Evolutionary conservation across 2,797 vertebrate genomes (phyloP), one percentile per base, ranked within the genome.

Genomic region (Lates japonicus): DNA sequence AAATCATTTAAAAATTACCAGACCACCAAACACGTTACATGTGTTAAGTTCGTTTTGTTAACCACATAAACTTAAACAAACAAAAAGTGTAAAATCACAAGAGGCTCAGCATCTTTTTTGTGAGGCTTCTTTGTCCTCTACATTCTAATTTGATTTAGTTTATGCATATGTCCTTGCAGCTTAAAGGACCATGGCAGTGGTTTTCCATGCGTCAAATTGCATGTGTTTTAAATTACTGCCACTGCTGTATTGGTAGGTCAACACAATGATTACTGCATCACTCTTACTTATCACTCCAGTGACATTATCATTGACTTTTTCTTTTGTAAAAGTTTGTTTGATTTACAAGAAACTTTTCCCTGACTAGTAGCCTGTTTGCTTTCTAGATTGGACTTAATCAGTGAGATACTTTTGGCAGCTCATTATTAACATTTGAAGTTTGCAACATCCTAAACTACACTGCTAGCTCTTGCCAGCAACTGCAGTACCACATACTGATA

Each of bases 21-120:
- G 86, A 82, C 80, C 75, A 74, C 29, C 76, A 80, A 29, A 29
- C 74, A 77, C 71, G 52, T 82, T 83, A 85, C 76, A 74, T 3
- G 42, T 76, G 84, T 66, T 59, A 54, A 77, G 76, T 64, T 25
- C 5, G 52, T 77, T 79, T 78, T 80, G 60, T 80, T 52, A 5
- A 55, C 70, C 49, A 57, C 76, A 76, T 69, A 80, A 80, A 87
- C 70, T 29, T 29, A 78, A 81, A 74, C 31, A 73, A 79, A 68
- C 46, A 46, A 25, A 68, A n/a, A 42, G 39, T 16, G 31, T 70
- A 14, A 51, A 83, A 79, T 80, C 64, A 80, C 35, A 64, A 29
- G 13, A 70, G 64, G 71, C 86, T 70, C 85, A 90, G 25, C 25
- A 29, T 48, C 7, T 48, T n/a, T n/a, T 51, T 58, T 35, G 41